A percentile compares a stretch with the other conserved stretches of the same genome.
Conservation (phyloP, 2,113 vertebrate species). For the Mungos mungo region DNA sequence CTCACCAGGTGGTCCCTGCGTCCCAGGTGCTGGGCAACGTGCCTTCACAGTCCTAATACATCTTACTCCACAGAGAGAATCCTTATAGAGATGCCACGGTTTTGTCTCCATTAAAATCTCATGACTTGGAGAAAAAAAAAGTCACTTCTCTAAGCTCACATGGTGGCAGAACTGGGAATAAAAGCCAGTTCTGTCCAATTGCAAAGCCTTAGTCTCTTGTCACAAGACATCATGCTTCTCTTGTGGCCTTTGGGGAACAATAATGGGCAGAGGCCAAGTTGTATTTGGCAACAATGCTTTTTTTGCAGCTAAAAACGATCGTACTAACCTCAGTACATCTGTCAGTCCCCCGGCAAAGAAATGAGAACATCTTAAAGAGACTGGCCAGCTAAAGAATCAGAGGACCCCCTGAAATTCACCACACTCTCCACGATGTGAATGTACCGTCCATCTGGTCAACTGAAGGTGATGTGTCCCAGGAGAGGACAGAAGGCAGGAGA, state of each 20-base stretch:
- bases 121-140: background rate
- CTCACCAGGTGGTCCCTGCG: too few species aligned
- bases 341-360: background rate
- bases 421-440: background rate
- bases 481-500: background rate
- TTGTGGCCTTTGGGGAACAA: background rate
- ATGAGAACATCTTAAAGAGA: background rate
- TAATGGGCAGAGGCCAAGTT: background rate
- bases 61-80: background rate
- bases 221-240: background rate
- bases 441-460: background rate
- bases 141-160: background rate
- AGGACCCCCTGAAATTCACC: background rate
- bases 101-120: background rate
- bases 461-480: background rate
- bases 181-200: background rate
- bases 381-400: background rate
- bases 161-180: background rate
- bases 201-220: background rate
- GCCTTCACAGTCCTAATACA: background rate
- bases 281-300: background rate
- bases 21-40: background rate
- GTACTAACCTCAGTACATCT: background rate
- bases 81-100: background rate
- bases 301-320: background rate